phyloP scores from a whole-genome alignment of 2,113 vertebrate genomes.

The Amazona guildingii region DNA sequence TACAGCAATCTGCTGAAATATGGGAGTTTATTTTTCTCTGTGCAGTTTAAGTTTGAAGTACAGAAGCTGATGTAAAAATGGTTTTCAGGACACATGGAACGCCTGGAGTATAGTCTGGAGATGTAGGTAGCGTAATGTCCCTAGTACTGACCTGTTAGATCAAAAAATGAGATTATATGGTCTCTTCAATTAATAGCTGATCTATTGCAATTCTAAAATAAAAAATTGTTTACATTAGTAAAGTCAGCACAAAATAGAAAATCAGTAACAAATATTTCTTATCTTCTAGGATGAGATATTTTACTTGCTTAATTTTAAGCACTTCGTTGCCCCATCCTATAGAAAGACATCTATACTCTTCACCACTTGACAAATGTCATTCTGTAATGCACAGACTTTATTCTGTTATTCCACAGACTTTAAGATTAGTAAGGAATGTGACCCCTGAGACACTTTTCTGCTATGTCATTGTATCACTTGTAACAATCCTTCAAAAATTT shows the following conservation, averaged over 20 bases:
- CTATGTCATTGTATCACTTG: background rate
- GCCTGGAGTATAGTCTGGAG: background rate
- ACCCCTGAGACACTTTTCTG: background rate
- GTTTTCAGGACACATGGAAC: accelerated
- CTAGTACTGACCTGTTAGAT: background rate
- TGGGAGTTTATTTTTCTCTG: background rate
- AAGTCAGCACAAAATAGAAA: background rate
- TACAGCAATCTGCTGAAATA: background rate
- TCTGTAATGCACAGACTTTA: background rate
- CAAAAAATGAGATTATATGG: background rate
- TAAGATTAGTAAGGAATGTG: background rate
- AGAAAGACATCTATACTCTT: background rate
- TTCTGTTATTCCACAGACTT: background rate
- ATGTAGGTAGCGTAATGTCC: accelerated
- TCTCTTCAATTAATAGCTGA: background rate
- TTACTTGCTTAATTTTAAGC: background rate
- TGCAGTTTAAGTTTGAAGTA: background rate
- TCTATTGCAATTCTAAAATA: background rate
- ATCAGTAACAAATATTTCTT: background rate
- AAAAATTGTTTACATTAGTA: background rate
- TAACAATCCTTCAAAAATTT: background rate
- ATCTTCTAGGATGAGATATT: background rate
- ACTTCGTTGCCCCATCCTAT: background rate
- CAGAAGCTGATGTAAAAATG: background rate
- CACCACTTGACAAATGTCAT: background rate